Percentiles rank a stretch among this genome's conserved stretches.
These are phyloP conservation scores for Eristalis tenax DNA, from an alignment of 2,888 invertebrate species.

Conservation along the genomic window DNA sequence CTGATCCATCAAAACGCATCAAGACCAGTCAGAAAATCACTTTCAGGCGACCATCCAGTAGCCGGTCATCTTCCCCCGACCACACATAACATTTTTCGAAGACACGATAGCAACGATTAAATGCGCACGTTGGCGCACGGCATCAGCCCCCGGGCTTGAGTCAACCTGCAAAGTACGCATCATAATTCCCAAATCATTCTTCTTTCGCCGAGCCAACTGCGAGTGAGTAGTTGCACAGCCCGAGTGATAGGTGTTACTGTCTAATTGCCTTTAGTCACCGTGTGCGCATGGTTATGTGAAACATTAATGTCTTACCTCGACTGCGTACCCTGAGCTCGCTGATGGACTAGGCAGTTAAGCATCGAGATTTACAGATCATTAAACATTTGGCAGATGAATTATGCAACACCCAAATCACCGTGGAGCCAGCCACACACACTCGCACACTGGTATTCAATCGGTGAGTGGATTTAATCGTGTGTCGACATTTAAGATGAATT, in stretches of 20 bases:
- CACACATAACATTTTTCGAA: neutral
- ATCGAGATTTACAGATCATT: conserved; percentile 31
- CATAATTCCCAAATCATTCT: neutral
- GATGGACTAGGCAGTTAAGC: conserved; percentile 3
- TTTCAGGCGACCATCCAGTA: neutral
- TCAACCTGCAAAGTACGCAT: neutral
- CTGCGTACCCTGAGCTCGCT: conserved; percentile 21
- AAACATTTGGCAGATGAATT: conserved; percentile 41
- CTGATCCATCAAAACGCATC: neutral
- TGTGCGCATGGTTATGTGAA: neutral
- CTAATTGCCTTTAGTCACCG: conserved; percentile 23
- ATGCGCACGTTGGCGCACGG: neutral
- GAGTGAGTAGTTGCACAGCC: neutral
- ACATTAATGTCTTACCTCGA: conserved; percentile 11
- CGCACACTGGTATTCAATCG: neutral
- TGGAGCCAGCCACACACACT: neutral
- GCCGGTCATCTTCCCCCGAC: neutral
- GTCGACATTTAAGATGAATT: conserved; percentile 2
- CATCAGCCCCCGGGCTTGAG: neutral
- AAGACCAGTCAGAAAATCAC: neutral
- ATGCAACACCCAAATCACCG: conserved; percentile 35
- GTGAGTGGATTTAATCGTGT: neutral
- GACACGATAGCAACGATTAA: neutral
- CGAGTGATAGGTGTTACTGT: conserved; percentile 1
- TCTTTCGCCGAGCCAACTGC: neutral